Evolutionary conservation across 2,113 vertebrate species (phyloP).

Genomic region (Paramisgurnus dabryanus): DNA sequence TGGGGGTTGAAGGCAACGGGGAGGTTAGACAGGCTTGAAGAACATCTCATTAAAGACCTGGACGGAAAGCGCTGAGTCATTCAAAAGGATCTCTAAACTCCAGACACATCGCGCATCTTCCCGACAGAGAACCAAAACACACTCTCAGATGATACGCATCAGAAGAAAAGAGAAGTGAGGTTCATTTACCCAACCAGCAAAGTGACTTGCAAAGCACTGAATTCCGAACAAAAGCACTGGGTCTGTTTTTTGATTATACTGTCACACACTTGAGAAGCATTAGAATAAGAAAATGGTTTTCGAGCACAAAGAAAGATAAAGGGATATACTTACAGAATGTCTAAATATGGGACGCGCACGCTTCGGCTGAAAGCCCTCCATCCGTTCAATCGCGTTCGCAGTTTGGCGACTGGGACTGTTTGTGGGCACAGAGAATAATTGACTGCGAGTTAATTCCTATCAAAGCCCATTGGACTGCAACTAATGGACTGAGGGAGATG

Average conservation of each 20-base stretch:
- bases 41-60: constrained; percentile 64
- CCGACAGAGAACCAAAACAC: neutral
- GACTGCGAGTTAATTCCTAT: constrained; percentile 76
- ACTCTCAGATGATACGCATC: neutral
- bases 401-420: constrained; percentile 61
- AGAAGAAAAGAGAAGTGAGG: neutral
- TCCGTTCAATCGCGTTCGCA: constrained; percentile 59
- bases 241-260: constrained; percentile 21
- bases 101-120: constrained; percentile 7
- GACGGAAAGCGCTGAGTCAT: constrained; percentile 62
- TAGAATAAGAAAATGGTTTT: neutral
- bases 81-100: constrained; percentile 27
- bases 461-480: constrained; percentile 76
- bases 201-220: constrained; percentile 9
- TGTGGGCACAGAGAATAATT: constrained; percentile 67
- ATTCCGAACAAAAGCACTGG: neutral
- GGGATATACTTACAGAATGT: constrained; percentile 45
- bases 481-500: constrained; percentile 74
- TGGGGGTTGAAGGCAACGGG: constrained; percentile 52
- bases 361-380: constrained; percentile 17
- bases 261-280: neutral
- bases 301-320: constrained; percentile 26
- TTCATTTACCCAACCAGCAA: constrained; percentile 9
- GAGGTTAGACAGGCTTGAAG: constrained; percentile 58
- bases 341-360: neutral